phyloP scores from a whole-genome alignment of 2,888 invertebrate species.

The Thera obeliscata region DNA sequence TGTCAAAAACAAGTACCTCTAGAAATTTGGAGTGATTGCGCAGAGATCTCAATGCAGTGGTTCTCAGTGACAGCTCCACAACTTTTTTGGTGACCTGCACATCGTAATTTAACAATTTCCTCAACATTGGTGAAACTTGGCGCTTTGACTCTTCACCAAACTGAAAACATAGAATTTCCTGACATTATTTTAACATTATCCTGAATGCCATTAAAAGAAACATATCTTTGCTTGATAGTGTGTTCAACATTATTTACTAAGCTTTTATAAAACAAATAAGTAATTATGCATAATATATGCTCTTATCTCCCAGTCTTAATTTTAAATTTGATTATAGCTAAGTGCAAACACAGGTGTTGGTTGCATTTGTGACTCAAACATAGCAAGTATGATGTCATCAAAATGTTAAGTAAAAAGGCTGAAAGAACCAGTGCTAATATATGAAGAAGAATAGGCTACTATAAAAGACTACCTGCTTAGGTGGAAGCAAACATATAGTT shows the following conservation, averaged over 20 bases:
- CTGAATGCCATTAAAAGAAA: too few relatives aligned
- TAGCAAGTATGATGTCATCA: slow-evolving; percentile 11
- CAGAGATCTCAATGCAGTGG: slow-evolving; percentile 77
- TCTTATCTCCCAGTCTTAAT: too few relatives aligned
- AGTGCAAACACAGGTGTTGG: neutral
- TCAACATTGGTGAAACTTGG: slow-evolving; percentile 76
- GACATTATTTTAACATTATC: neutral
- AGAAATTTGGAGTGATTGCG: slow-evolving; percentile 83
- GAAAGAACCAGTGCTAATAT: neutral
- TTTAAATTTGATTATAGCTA: neutral
- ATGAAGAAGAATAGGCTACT: too few relatives aligned
- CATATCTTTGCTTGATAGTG: too few relatives aligned
- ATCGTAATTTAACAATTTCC: slow-evolving; percentile 78
- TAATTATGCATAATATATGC: neutral
- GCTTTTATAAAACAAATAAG: neutral
- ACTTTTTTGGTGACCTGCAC: slow-evolving; percentile 80
- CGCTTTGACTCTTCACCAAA: slow-evolving; percentile 65
- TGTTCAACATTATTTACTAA: neutral
- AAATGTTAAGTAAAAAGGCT: neutral
- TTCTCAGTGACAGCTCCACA: slow-evolving; percentile 74
- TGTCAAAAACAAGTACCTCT: slow-evolving; percentile 68
- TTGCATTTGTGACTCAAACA: slow-evolving; percentile 2
- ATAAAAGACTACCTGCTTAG: too few relatives aligned
- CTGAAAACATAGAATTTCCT: slow-evolving; percentile 48
- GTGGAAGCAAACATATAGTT: neutral